Base-by-base conservation (phyloP, 2,113 vertebrate species). In the Hydrochoerus hydrochaeris region DNA sequence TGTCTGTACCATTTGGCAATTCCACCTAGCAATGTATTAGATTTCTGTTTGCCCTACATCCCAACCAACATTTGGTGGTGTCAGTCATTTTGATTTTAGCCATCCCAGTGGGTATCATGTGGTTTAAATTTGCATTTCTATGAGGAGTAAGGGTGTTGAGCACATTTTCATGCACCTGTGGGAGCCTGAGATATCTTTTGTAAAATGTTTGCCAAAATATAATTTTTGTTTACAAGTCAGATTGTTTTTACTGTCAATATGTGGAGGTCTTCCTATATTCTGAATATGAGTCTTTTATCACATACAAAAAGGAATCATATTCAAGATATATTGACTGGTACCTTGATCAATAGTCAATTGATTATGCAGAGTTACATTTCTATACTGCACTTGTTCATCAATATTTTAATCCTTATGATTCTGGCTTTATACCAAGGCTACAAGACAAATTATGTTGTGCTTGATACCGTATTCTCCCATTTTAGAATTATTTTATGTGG, bases 41-140 rank as follows among this genome's bases (percentile, higher is more conserved):
- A 75, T 97, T 92, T 97, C 94, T 88, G 46, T 82, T 95, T 80
- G 49, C 13, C 41, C 44, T 13, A 44, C 16, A 92, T 88, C 60
- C 17, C 83, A 92, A 77, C 57, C 44, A 95, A 69, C 93, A 97
- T 88, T 94, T 96, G 95, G 63, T 88, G 28, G 17, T 94, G 91
- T 88, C 91, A 96, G 78, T 95, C 94, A 96, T 85, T 88, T 92
- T 95, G 82, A 73, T 83, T 94, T 95, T 90, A 90, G 44, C 5
- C 88, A 54, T 82, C 88, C 38, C 94, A 73, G 58, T 71, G 26
- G 58, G 12, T 44, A 60, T 63, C 19, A 13, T 46, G 58, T 78
- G n/a, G 62, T 52, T 88, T 69, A 89, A 80, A 89, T 96, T 92
- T 95, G 54, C 6, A 71, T 88, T 85, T 92, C 65, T 63, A 35